A percentile compares a stretch with the other conserved stretches of the same genome.
phyloP scores from a whole-genome alignment of 2,113 vertebrate genomes.

The Ammospiza caudacuta region DNA sequence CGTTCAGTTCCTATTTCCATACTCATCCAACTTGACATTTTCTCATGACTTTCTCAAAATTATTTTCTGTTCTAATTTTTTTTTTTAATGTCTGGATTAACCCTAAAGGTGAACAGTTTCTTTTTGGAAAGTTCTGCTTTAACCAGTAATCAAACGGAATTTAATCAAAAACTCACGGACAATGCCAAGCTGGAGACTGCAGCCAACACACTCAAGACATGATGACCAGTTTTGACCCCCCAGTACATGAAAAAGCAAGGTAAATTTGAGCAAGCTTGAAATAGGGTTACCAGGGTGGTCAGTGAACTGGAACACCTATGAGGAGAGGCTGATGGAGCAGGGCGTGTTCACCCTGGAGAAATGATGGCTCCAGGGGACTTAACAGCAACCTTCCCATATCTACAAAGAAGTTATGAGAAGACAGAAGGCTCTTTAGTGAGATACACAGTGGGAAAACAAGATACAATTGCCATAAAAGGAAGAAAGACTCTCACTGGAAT shows the following conservation, averaged over 20 bases:
- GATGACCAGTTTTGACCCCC: neutral
- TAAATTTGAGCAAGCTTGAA: neutral
- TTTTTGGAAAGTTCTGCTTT: neutral
- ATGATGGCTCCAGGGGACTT: neutral
- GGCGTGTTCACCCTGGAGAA: neutral
- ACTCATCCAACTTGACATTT: constrained; percentile 57
- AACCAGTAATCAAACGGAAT: neutral
- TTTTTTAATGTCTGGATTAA: neutral
- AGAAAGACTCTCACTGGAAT: neutral
- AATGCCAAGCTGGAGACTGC: neutral
- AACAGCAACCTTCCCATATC: neutral
- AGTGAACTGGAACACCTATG: neutral
- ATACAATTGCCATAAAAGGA: neutral
- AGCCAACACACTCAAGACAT: neutral
- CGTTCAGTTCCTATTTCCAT: constrained; percentile 56
- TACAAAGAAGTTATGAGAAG: neutral
- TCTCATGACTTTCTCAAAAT: constrained; percentile 54
- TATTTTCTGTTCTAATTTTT: neutral
- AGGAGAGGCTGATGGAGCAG: neutral
- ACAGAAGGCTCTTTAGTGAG: neutral
- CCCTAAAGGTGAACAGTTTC: neutral
- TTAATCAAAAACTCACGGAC: neutral
- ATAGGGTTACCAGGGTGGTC: neutral
- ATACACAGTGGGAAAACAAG: neutral
- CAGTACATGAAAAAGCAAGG: neutral